phyloP scores from a whole-genome alignment of 2,888 invertebrate species.

The Rhimphoctona megacephalus region DNA sequence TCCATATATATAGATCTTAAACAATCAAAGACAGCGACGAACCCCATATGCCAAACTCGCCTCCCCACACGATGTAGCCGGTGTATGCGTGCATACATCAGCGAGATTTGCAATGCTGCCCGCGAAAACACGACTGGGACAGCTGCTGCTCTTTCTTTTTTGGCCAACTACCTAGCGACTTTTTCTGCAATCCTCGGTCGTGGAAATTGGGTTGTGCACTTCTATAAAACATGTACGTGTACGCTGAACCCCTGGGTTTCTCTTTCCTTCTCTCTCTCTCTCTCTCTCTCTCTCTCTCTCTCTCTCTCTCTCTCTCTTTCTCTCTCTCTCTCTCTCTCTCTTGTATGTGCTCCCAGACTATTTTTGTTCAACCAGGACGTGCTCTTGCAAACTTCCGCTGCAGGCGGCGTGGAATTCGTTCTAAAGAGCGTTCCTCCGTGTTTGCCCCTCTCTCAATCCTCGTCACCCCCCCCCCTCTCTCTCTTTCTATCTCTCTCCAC shows the following conservation, averaged over 20 bases:
- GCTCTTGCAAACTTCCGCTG: slow-evolving; percentile 44
- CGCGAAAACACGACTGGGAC: neutral
- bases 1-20: neutral
- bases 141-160: slow-evolving; percentile 23
- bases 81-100: neutral
- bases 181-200: neutral
- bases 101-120: slow-evolving; percentile 8
- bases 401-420: slow-evolving; percentile 46
- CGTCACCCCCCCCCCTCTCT: neutral
- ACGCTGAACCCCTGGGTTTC: neutral
- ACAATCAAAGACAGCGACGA: neutral
- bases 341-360: slow-evolving; percentile 53
- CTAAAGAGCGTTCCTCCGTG: slow-evolving; percentile 11
- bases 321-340: neutral
- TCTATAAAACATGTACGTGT: slow-evolving; percentile 19
- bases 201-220: slow-evolving; percentile 10
- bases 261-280: neutral
- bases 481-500: neutral
- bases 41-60: neutral
- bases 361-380: slow-evolving; percentile 73
- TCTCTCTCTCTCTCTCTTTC: slow-evolving; percentile 12
- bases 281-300: neutral
- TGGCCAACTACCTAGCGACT: neutral
- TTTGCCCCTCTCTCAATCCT: neutral
- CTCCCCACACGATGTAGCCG: neutral